Evolutionary conservation across 23 tunicate genomes (phyloP).

Genomic region (Styela clava): DNA sequence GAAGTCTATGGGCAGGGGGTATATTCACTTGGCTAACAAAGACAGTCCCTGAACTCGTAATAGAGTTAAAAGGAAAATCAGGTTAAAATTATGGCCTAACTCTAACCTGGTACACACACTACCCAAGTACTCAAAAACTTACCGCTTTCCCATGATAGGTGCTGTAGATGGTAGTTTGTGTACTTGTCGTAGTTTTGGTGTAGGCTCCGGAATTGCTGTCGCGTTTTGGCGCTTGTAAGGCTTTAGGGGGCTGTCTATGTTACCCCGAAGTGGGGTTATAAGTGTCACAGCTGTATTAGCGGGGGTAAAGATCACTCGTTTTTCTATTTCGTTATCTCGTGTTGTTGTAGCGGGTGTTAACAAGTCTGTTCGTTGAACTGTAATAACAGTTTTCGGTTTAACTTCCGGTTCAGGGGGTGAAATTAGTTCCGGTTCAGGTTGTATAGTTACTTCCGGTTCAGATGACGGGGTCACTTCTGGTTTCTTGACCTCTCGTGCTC

Average conservation of each 20-base stretch:
- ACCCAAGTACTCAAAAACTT: too few relatives aligned
- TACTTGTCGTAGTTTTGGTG: slow-evolving; percentile 2
- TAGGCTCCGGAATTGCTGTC: neutral
- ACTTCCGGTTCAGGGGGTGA: neutral
- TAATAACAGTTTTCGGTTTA: neutral
- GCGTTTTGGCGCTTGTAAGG: slow-evolving; percentile 59
- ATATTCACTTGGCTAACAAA: too few relatives aligned
- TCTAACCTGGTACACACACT: too few relatives aligned
- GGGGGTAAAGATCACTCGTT: slow-evolving; percentile 41
- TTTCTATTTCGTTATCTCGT: slow-evolving; percentile 9
- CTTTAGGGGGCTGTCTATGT: slow-evolving; percentile 73
- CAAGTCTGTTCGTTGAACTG: neutral
- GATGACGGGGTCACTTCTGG: neutral
- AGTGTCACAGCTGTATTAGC: slow-evolving; percentile 63
- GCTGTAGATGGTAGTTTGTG: slow-evolving; percentile 35
- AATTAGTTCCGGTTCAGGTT: slow-evolving; percentile 4
- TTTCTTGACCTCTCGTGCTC: neutral
- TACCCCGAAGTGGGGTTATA: slow-evolving; percentile 65
- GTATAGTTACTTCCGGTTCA: slow-evolving; percentile 1
- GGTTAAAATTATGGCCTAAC: too few relatives aligned
- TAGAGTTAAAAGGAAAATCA: too few relatives aligned
- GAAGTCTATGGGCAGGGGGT: too few relatives aligned
- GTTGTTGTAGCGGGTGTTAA: slow-evolving; percentile 16
- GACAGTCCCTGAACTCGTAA: too few relatives aligned
- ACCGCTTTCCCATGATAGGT: slow-evolving; percentile 30